phyloP scores from a whole-genome alignment of 2,113 vertebrate species.

The Agapornis roseicollis region DNA sequence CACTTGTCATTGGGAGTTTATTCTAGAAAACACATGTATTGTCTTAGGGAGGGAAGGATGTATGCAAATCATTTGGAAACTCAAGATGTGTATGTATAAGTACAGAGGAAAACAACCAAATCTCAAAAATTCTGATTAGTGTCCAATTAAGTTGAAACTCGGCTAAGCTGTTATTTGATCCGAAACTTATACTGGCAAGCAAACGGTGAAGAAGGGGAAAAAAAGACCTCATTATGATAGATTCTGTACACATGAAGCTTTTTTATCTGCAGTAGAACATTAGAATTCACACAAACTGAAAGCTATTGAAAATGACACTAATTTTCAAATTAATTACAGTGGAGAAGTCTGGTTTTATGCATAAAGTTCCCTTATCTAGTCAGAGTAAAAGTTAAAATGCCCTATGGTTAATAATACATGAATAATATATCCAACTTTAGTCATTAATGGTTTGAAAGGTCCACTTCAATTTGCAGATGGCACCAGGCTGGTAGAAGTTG shows the following conservation, averaged over 20 bases:
- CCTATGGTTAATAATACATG: background rate
- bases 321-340: background rate
- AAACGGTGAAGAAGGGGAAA: background rate
- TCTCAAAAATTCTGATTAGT: background rate
- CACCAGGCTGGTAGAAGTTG: background rate
- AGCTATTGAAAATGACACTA: background rate
- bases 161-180: background rate
- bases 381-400: background rate
- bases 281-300: background rate
- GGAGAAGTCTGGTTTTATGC: background rate
- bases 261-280: background rate
- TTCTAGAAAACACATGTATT: background rate
- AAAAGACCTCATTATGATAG: background rate
- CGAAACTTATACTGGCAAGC: background rate
- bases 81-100: background rate
- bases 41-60: background rate
- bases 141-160: background rate
- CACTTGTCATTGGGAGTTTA: background rate
- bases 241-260: background rate
- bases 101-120: background rate
- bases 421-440: background rate
- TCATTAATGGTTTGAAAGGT: slow-evolving; percentile 4
- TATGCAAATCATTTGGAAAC: background rate
- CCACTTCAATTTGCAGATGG: background rate
- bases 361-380: background rate